Conservation (phyloP, 2,888 invertebrate genomes). For the Arrhopalites spinosus region DNA sequence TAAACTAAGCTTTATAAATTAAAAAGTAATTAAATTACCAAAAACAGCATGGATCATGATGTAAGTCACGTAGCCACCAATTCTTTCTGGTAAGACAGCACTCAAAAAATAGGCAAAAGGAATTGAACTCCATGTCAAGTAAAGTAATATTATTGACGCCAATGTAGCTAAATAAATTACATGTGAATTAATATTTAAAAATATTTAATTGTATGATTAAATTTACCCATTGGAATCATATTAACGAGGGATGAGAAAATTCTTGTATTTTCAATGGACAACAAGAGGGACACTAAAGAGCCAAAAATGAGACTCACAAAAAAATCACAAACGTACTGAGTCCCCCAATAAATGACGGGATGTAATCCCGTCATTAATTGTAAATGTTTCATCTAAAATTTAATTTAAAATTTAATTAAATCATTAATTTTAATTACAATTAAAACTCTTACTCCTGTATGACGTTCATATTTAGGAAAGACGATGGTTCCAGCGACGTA, state of each 20-base stretch:
- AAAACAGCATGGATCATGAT: conserved; percentile 36
- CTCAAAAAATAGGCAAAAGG: conserved; percentile 44
- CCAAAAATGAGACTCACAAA: neutral
- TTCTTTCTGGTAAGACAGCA: conserved; percentile 21
- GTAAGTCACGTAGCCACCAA: conserved; percentile 35
- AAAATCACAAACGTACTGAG: conserved; percentile 41
- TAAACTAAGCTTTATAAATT: neutral
- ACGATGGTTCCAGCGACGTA: conserved; percentile 33
- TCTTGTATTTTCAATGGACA: neutral
- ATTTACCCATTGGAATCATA: too few species aligned
- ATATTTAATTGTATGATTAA: too few species aligned
- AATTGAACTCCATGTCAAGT: conserved; percentile 47
- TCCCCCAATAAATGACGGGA: conserved; percentile 47
- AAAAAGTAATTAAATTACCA: neutral
- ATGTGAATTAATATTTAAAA: neutral
- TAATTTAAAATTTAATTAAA: neutral
- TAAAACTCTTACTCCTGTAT: conserved; percentile 38
- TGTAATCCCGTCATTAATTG: conserved; percentile 49
- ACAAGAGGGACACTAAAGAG: neutral
- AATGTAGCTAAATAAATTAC: neutral
- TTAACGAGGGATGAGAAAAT: neutral
- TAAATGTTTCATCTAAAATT: conserved; percentile 47
- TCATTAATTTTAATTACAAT: neutral
- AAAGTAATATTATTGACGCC: conserved; percentile 26
- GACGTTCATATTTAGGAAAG: conserved; percentile 39